Conservation (phyloP, 2,113 vertebrate species). For the Grammomys surdaster region DNA sequence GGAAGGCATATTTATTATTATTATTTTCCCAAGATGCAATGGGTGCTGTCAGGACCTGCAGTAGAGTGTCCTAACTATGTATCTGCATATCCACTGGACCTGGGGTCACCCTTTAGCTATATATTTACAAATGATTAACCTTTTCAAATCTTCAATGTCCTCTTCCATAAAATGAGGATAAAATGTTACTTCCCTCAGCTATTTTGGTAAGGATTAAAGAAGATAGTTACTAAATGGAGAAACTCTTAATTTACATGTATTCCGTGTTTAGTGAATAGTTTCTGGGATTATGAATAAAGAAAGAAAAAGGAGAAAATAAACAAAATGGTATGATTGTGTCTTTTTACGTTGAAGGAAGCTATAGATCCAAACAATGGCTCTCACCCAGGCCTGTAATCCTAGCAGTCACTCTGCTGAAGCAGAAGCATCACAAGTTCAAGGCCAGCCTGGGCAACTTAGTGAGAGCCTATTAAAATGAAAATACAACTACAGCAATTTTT, state of each 20-base stretch:
- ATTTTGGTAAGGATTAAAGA: conserved; percentile 13
- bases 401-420: background rate
- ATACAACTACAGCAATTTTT: background rate
- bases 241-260: background rate
- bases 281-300: conserved; percentile 18
- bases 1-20: too few relatives aligned
- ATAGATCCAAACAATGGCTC: background rate
- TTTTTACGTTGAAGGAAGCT: conserved; percentile 8
- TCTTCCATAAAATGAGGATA: conserved; percentile 1
- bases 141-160: background rate
- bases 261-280: background rate
- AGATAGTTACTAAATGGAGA: background rate
- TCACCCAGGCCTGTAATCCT: background rate
- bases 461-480: background rate
- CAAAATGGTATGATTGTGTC: background rate
- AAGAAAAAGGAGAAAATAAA: conserved; percentile 36
- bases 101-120: background rate
- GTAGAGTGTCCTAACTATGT: background rate
- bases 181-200: background rate
- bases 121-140: background rate
- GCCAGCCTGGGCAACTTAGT: background rate
- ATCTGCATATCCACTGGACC: background rate
- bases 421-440: background rate
- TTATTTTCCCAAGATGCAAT: background rate
- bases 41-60: background rate